A percentile compares a stretch with the other conserved stretches of the same genome.
These are phyloP conservation scores for Semaprochilodus insignis DNA, from an alignment of 2,797 vertebrate genomes.

Conservation along the genomic window DNA sequence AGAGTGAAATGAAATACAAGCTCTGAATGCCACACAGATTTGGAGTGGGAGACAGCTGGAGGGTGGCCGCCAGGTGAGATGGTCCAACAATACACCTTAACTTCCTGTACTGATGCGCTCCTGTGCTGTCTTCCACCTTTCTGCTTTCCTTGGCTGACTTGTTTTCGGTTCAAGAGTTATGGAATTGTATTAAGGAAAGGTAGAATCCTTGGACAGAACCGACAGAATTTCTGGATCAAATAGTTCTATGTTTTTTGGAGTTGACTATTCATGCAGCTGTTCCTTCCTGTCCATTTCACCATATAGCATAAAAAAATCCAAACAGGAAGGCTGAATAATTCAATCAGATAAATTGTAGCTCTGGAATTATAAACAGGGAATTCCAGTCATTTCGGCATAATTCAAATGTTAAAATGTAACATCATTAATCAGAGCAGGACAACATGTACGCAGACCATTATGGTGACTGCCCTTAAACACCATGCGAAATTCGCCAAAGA, in stretches of 20 bases:
- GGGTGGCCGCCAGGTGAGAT: constrained; percentile 3
- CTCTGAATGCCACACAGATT: constrained; percentile 52
- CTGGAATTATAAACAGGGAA: too few species aligned
- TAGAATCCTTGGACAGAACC: not conserved
- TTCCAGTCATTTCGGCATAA: too few species aligned
- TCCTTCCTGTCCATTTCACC: not conserved
- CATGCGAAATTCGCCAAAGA: too few species aligned
- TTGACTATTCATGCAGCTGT: not conserved
- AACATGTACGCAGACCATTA: too few species aligned
- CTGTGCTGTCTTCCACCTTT: not conserved
- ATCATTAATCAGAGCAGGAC: too few species aligned
- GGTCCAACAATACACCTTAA: not conserved
- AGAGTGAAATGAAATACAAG: constrained; percentile 62
- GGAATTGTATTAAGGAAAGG: not conserved
- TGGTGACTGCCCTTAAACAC: too few species aligned
- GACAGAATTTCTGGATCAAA: not conserved
- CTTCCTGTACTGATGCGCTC: not conserved
- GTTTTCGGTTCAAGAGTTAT: too few species aligned
- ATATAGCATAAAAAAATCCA: too few species aligned
- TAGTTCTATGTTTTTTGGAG: not conserved
- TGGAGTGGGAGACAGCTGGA: not conserved
- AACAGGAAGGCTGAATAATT: too few species aligned
- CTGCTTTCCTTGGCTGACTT: not conserved
- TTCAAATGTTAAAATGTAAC: too few species aligned
- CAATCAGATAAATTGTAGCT: too few species aligned